Conservation (phyloP, 2,797 vertebrate genomes). For the Sebastes kiyomatsui region DNA sequence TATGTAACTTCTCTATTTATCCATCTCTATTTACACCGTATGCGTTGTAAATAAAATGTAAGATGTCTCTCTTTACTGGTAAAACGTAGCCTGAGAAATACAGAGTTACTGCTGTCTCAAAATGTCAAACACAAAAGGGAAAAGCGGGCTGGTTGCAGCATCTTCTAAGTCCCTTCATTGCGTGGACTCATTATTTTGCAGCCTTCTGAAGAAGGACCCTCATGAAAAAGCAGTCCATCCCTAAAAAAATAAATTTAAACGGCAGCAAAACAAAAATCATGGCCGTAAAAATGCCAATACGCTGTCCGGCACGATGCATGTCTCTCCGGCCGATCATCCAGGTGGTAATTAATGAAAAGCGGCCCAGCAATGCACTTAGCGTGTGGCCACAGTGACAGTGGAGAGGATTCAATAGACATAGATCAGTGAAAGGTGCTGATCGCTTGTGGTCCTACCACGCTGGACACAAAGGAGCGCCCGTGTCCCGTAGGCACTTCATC, state of each 20-base stretch:
- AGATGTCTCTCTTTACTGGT: neutral
- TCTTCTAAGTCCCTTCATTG: neutral
- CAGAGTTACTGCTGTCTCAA: neutral
- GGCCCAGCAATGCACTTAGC: conserved; percentile 46
- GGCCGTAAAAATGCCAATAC: conserved; percentile 84
- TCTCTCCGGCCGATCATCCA: conserved; percentile 51
- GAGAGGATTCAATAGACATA: conserved; percentile 78
- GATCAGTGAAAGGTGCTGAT: conserved; percentile 74
- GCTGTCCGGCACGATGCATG: conserved; percentile 64
- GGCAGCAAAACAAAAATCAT: conserved; percentile 80
- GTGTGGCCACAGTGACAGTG: conserved; percentile 57
- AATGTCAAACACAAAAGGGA: conserved; percentile 8
- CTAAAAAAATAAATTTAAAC: conserved; percentile 71
- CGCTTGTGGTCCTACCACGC: conserved; percentile 55
- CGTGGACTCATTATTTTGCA: conserved; percentile 42
- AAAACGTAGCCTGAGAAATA: neutral
- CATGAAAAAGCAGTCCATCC: conserved; percentile 63
- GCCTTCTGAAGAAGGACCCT: conserved; percentile 25
- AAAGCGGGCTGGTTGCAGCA: neutral
- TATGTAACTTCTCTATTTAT: neutral
- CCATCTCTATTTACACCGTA: no score
- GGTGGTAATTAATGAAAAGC: conserved; percentile 79
- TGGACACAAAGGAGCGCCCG: conserved; percentile 68
- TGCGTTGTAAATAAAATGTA: neutral
- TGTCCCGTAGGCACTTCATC: conserved; percentile 73